Conservation (phyloP, 2,113 vertebrate genomes). For the Esox niger region DNA sequence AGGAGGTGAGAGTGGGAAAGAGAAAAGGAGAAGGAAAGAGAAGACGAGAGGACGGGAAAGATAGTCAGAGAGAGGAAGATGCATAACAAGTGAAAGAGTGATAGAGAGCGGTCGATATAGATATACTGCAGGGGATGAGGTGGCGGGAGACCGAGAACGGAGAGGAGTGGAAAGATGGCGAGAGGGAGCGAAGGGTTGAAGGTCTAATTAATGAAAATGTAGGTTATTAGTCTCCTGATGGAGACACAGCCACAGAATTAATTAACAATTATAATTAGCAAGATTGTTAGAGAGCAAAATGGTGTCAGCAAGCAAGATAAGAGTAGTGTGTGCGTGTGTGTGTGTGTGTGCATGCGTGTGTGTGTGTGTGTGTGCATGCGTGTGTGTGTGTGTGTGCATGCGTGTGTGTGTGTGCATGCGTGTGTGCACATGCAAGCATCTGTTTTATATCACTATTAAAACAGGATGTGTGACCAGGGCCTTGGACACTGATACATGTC, state of each 20-base stretch:
- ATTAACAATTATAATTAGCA: constrained; percentile 86
- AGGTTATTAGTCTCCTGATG: constrained; percentile 84
- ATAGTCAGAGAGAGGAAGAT: background rate
- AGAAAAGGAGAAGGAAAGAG: too few relatives aligned
- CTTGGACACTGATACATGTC: constrained; percentile 57
- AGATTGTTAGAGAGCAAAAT: constrained; percentile 83
- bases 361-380: constrained; percentile 18
- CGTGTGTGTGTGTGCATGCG: constrained; percentile 17
- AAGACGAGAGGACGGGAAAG: background rate
- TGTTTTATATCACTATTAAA: constrained; percentile 10
- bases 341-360: constrained; percentile 30
- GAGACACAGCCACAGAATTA: constrained; percentile 78
- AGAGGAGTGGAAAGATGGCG: constrained; percentile 58
- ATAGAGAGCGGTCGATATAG: constrained; percentile 5
- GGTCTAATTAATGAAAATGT: constrained; percentile 84
- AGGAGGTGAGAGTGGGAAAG: too few relatives aligned
- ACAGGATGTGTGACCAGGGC: constrained; percentile 44
- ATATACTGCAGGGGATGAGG: constrained; percentile 35
- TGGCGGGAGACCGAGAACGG: constrained; percentile 36
- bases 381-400: constrained; percentile 12
- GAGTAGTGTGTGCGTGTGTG: constrained; percentile 38
- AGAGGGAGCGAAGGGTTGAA: constrained; percentile 71
- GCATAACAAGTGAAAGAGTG: background rate
- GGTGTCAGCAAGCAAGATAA: constrained; percentile 73
- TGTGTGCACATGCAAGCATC: background rate